phyloP scores from a whole-genome alignment of 64 coral and sea anemone species.

The Montipora sp. region DNA sequence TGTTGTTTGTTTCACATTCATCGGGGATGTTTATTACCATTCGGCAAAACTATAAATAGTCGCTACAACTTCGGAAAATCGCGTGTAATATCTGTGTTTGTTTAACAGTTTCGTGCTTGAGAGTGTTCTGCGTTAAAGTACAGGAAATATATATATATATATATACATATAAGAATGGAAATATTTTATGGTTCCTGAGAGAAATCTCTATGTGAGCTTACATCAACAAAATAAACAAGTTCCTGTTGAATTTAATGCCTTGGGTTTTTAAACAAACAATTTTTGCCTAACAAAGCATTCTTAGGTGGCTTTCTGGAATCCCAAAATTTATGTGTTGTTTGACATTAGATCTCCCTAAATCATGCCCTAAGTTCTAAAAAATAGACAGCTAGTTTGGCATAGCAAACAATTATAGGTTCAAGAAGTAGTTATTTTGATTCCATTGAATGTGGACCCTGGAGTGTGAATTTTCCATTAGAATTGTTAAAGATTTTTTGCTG shows the following conservation, averaged over 20 bases:
- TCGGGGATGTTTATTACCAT: constrained; percentile 10
- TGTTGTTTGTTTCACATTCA: background rate
- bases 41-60: constrained; percentile 1
- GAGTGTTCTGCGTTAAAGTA: background rate
- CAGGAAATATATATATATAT: no score
- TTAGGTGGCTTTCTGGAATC: no score
- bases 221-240: no score
- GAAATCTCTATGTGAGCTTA: no score
- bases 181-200: no score
- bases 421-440: no score
- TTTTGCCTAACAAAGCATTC: background rate
- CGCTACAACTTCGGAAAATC: background rate
- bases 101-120: background rate
- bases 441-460: no score
- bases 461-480: background rate
- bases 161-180: no score
- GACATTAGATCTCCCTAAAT: no score
- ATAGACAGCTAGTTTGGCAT: no score
- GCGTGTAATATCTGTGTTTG: background rate
- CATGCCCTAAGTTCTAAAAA: no score
- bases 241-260: background rate
- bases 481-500: background rate
- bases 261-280: background rate
- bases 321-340: background rate
- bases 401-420: no score